Conservation (phyloP, 2,797 vertebrate genomes). For the Phoxinus dragarum region DNA sequence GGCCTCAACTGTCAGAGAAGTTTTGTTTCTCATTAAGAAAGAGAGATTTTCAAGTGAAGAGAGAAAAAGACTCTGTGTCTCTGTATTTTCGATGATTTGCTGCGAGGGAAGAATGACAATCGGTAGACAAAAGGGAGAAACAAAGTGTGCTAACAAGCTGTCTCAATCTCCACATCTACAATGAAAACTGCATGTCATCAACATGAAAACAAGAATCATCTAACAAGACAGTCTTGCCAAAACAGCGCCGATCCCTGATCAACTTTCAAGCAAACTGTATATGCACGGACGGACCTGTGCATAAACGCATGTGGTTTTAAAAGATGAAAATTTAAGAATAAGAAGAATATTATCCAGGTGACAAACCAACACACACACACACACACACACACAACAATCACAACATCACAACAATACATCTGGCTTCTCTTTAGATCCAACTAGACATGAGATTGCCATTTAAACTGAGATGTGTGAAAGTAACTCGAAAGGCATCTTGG, state of each 20-base stretch:
- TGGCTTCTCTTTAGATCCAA: not conserved
- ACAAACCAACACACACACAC: not conserved
- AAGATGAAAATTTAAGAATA: not conserved
- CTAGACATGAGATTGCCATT: not conserved
- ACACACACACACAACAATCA: not conserved
- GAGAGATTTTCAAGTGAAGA: not conserved
- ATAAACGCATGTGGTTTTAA: not conserved
- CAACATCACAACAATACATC: not conserved
- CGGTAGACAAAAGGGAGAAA: not conserved
- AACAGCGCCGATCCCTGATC: not conserved
- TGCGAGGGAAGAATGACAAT: not conserved
- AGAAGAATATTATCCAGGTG: not conserved
- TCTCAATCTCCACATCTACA: constrained; percentile 4
- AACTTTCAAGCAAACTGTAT: not conserved
- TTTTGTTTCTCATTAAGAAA: not conserved
- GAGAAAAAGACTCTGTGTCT: not conserved
- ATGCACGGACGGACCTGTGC: not conserved
- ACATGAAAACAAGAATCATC: constrained; percentile 13
- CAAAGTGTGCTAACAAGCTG: constrained; percentile 23
- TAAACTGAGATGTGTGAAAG: not conserved
- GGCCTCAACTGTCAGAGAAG: not conserved
- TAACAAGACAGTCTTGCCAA: not conserved
- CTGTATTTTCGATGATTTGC: not conserved
- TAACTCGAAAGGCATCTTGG: no score
- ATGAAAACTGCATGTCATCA: constrained; percentile 20